phyloP scores from a whole-genome alignment of 1,140 invertebrate species.

The Radopholus similis region DNA sequence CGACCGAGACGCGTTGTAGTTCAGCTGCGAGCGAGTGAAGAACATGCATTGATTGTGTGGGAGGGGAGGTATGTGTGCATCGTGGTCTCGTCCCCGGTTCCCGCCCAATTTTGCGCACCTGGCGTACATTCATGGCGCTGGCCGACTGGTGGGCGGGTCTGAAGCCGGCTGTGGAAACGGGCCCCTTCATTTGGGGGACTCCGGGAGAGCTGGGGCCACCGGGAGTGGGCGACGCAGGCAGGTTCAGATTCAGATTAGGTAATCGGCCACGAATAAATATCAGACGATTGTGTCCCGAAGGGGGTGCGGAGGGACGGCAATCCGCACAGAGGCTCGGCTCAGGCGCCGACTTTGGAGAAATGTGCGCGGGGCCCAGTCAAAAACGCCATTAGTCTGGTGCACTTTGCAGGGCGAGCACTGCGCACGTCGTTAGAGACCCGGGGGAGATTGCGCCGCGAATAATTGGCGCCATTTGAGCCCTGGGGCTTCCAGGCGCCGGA shows the following conservation, averaged over 20 bases:
- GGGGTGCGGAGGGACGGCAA: not conserved
- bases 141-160: slow-evolving; percentile 5
- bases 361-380: not conserved
- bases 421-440: not conserved
- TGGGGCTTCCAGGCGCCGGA: not conserved
- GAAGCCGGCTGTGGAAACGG: not conserved
- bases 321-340: no score
- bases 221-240: no score
- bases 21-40: slow-evolving; percentile 29
- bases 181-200: slow-evolving; percentile 6
- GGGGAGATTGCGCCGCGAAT: not conserved
- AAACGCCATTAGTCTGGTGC: not conserved
- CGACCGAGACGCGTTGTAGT: slow-evolving; percentile 29
- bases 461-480: not conserved
- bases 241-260: no score
- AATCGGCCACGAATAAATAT: no score
- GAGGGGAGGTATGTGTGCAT: not conserved
- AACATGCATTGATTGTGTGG: not conserved
- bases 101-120: not conserved
- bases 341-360: no score
- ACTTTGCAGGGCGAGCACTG: not conserved
- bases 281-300: not conserved
- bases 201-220: no score
- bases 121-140: slow-evolving; percentile 7
- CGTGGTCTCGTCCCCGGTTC: not conserved